A percentile compares a stretch with the other conserved stretches of the same genome.
Conservation (phyloP, 2,797 vertebrate species). For the Columba guinea region DNA sequence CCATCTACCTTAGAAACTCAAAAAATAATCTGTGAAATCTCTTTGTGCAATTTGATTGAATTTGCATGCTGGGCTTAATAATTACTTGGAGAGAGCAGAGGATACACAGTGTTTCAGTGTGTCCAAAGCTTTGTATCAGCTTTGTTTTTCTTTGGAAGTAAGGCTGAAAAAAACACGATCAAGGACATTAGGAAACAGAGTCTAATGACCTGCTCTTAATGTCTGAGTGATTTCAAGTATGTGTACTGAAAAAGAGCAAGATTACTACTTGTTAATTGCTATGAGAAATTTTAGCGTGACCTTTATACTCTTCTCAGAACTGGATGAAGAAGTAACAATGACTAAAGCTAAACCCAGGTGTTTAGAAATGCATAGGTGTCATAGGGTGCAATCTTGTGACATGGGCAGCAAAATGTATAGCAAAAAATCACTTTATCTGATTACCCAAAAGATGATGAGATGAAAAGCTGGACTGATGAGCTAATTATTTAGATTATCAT, state of each 20-base stretch:
- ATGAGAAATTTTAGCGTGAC: neutral
- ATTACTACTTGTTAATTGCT: neutral
- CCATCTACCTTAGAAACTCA: neutral
- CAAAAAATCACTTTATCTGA: neutral
- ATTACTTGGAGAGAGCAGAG: neutral
- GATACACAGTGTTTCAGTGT: neutral
- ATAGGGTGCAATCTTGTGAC: neutral
- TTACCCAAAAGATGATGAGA: neutral
- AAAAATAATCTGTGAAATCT: neutral
- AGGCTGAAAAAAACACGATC: neutral
- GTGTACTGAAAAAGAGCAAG: neutral
- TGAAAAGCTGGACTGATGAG: neutral
- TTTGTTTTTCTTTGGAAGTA: neutral
- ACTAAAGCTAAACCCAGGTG: neutral
- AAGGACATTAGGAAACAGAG: neutral
- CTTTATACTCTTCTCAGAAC: neutral
- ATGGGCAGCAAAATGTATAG: neutral
- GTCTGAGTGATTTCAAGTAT: neutral
- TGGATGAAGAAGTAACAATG: neutral
- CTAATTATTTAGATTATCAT: neutral
- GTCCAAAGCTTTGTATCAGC: neutral
- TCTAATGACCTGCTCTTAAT: neutral
- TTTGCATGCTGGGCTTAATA: neutral
- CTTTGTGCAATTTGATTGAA: neutral
- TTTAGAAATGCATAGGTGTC: neutral